Conservation (phyloP, 2,888 invertebrate species). For the Eristalinus aeneus region DNA sequence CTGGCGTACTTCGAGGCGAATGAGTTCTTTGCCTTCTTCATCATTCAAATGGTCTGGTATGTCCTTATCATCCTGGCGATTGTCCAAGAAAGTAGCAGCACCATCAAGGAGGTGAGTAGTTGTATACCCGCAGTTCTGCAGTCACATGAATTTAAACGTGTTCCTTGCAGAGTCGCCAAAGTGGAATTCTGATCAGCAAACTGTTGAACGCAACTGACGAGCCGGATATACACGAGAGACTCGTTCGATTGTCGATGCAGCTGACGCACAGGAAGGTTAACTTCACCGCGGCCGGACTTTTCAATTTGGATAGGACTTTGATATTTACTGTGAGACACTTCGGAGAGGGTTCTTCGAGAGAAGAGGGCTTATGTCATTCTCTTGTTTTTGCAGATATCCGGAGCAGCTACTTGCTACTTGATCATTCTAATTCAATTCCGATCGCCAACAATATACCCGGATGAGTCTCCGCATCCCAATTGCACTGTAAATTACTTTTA, state of each 20-base stretch:
- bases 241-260: slow-evolving; percentile 78
- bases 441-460: slow-evolving; percentile 67
- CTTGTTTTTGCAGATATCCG: slow-evolving; percentile 76
- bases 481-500: slow-evolving; percentile 44
- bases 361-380: not conserved
- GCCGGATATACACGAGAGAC: slow-evolving; percentile 75
- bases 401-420: slow-evolving; percentile 80
- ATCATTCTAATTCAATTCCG: slow-evolving; percentile 80
- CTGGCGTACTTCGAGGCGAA: slow-evolving; percentile 76
- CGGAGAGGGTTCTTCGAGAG: no score
- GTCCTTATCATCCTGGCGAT: slow-evolving; percentile 77
- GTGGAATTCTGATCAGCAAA: slow-evolving; percentile 77
- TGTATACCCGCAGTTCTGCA: not conserved
- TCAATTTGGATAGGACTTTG: slow-evolving; percentile 79
- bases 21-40: slow-evolving; percentile 78
- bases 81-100: slow-evolving; percentile 77
- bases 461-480: slow-evolving; percentile 19
- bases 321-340: slow-evolving; percentile 77
- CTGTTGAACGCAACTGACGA: slow-evolving; percentile 77
- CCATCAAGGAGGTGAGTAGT: slow-evolving; percentile 73
- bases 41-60: slow-evolving; percentile 78
- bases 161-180: slow-evolving; percentile 73
- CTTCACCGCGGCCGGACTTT: slow-evolving; percentile 80
- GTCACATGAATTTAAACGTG: not conserved
- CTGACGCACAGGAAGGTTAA: slow-evolving; percentile 77